phyloP scores from a whole-genome alignment of 2,797 vertebrate genomes.

The Paguma larvata region DNA sequence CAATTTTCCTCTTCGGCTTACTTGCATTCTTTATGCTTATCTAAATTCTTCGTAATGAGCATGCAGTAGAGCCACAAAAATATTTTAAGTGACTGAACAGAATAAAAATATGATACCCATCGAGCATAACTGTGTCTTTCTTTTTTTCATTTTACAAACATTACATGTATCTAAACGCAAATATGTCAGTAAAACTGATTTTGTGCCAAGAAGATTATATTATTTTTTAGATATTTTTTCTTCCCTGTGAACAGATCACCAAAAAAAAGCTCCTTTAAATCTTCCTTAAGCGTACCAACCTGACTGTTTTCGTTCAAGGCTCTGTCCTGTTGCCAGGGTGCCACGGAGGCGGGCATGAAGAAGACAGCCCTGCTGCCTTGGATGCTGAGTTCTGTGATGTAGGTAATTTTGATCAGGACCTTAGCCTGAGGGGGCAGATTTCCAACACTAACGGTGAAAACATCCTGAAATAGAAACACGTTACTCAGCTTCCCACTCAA shows the following conservation, averaged over 20 bases:
- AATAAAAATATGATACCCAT: neutral
- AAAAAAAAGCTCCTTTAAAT: constrained; percentile 7
- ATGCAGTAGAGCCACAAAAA: neutral
- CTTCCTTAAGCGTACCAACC: constrained; percentile 82
- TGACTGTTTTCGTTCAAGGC: constrained; percentile 93
- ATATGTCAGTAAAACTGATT: neutral
- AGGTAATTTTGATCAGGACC: constrained; percentile 95
- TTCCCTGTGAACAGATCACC: neutral
- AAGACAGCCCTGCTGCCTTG: constrained; percentile 87
- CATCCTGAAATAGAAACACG: constrained; percentile 88
- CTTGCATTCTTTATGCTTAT: neutral
- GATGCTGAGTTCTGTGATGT: constrained; percentile 91
- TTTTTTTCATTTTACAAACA: constrained; percentile 36
- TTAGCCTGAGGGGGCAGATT: constrained; percentile 92
- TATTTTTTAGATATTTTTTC: neutral
- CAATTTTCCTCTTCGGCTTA: constrained; percentile 11
- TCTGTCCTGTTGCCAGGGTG: constrained; percentile 93
- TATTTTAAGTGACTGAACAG: neutral
- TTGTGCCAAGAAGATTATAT: neutral
- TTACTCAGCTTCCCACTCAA: neutral
- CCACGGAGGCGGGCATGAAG: constrained; percentile 91
- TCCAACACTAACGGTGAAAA: constrained; percentile 95
- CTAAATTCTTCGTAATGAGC: constrained; percentile 1
- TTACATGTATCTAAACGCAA: neutral
- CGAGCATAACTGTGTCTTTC: neutral